A percentile compares a stretch with the other conserved stretches of the same genome.
phyloP scores from a whole-genome alignment of 2,888 invertebrate genomes.

The Meandrusa payeni region DNA sequence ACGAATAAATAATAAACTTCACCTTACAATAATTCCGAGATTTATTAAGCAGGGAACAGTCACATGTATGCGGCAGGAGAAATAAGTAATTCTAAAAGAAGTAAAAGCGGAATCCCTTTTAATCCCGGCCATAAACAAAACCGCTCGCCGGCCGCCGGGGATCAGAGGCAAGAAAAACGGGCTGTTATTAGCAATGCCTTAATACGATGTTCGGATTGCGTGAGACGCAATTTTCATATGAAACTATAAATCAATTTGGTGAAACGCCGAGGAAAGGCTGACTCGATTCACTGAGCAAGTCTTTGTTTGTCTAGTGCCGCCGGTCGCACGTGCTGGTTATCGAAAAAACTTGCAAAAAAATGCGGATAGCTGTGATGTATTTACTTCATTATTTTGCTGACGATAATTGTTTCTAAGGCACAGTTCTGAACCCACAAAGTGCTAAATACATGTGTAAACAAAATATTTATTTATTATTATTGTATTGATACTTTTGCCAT shows the following conservation, averaged over 20 bases:
- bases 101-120: conserved; percentile 49
- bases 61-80: conserved; percentile 20
- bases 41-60: conserved; percentile 14
- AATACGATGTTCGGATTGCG: conserved; percentile 42
- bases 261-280: conserved; percentile 32
- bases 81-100: conserved; percentile 25
- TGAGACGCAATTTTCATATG: conserved; percentile 54
- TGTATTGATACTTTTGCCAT: no score
- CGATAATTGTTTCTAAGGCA: no score
- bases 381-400: neutral
- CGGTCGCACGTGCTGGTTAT: neutral
- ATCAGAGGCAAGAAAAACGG: conserved; percentile 43
- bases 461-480: no score
- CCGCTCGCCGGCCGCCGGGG: conserved; percentile 37
- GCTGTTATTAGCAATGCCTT: conserved; percentile 40
- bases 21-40: conserved; percentile 9
- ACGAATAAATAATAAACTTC: conserved; percentile 10
- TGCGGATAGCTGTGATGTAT: neutral
- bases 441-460: no score
- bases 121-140: conserved; percentile 63
- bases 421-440: no score
- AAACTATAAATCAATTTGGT: conserved; percentile 58
- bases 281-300: conserved; percentile 35
- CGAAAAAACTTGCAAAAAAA: no score
- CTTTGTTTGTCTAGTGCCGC: conserved; percentile 6